Evolutionary conservation across 2,113 vertebrate genomes (phyloP).

Genomic region (Phyllostomus discolor): DNA sequence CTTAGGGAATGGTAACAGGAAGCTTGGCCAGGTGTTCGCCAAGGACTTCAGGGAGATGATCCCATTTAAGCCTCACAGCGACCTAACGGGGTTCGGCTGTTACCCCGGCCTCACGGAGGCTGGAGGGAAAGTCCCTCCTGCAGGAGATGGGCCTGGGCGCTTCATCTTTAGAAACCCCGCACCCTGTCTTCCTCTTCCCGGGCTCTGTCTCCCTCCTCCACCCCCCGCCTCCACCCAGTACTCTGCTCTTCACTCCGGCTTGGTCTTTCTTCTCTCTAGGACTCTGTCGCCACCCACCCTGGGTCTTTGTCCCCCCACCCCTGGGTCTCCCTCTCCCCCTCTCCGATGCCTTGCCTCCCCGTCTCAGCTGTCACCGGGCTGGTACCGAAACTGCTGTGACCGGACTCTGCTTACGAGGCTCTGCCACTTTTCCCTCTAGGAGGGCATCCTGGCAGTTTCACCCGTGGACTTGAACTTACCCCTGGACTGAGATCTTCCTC

Average conservation of each 20-base stretch:
- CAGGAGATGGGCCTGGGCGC: background rate
- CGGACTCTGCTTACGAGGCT: background rate
- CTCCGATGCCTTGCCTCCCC: background rate
- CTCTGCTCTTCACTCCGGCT: background rate
- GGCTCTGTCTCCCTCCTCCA: background rate
- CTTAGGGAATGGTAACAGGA: background rate
- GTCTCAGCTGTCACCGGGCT: background rate
- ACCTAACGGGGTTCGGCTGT: background rate
- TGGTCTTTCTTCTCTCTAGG: background rate
- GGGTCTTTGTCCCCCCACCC: background rate
- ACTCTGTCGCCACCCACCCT: background rate
- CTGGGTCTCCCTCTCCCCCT: background rate
- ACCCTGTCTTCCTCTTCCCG: background rate
- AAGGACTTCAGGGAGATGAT: background rate
- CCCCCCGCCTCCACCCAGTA: no score
- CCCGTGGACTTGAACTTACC: slow-evolving; percentile 72
- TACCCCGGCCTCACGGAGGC: background rate
- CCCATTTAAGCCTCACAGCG: background rate
- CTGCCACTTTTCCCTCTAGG: background rate
- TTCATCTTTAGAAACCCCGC: background rate
- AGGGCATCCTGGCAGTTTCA: slow-evolving; percentile 62
- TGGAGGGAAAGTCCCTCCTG: background rate
- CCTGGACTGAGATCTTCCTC: slow-evolving; percentile 58
- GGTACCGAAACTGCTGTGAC: fast-evolving
- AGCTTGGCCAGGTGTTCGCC: background rate